Evolutionary conservation across 2,113 vertebrate genomes (phyloP).

Genomic region (Pituophis catenifer): DNA sequence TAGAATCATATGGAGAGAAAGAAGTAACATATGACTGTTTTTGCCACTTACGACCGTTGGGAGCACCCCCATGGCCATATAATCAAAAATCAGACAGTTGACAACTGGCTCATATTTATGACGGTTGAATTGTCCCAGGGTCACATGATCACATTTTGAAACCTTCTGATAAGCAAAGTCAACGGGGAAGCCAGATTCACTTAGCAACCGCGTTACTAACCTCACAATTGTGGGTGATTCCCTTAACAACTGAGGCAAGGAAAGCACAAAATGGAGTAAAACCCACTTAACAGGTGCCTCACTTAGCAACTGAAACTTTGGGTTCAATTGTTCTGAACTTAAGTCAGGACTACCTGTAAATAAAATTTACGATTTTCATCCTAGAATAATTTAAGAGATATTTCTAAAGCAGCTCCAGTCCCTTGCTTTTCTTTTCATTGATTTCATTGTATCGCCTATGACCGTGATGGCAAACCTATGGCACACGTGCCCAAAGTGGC

Average conservation of each 20-base stretch:
- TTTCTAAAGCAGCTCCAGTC: background rate
- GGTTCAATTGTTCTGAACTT: too few species aligned
- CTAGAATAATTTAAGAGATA: background rate
- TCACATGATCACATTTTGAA: background rate
- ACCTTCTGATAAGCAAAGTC: background rate
- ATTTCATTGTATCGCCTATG: too few species aligned
- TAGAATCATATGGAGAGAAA: background rate
- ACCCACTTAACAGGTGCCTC: background rate
- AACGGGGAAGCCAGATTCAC: too few species aligned
- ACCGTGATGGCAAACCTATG: background rate
- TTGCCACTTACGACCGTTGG: background rate
- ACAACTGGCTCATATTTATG: background rate
- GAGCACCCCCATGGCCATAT: too few species aligned
- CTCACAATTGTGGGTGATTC: too few species aligned
- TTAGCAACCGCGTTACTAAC: too few species aligned
- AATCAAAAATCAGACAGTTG: background rate
- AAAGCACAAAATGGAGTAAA: background rate
- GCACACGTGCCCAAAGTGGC: too few species aligned
- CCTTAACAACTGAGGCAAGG: background rate
- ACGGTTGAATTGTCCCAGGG: background rate
- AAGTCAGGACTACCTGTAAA: background rate
- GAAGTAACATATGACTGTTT: background rate
- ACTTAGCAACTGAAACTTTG: background rate
- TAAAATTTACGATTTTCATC: background rate
- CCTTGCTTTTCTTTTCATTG: background rate